These are phyloP conservation scores for Streptopelia turtur DNA, from an alignment of 2,797 vertebrate genomes.

Conservation along the genomic window DNA sequence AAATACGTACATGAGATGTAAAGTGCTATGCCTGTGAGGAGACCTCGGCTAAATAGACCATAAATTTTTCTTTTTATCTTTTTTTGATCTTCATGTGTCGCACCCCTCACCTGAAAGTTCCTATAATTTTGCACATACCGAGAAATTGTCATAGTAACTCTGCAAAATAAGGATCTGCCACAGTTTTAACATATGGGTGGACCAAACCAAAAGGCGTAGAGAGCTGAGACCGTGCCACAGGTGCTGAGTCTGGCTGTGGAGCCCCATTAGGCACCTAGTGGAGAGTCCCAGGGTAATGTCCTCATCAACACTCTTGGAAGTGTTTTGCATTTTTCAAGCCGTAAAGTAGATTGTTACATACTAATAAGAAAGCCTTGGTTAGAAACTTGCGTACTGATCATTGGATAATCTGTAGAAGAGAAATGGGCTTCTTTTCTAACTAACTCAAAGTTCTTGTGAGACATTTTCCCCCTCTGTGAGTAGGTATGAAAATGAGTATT, in stretches of 20 bases:
- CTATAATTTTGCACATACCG: background rate
- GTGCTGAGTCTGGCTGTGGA: too few relatives aligned
- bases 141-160: background rate
- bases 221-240: too few relatives aligned
- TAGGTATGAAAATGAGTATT: background rate
- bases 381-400: background rate
- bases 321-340: background rate
- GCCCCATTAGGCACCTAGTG: background rate
- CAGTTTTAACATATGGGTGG: too few relatives aligned
- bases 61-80: background rate
- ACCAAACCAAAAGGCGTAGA: too few relatives aligned
- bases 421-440: background rate
- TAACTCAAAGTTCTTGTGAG: background rate
- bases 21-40: background rate
- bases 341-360: background rate
- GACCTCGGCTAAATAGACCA: background rate
- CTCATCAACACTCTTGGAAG: fast-evolving
- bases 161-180: background rate
- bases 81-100: background rate
- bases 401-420: background rate
- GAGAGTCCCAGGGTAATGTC: background rate
- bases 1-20: background rate
- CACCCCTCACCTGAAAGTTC: background rate
- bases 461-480: background rate
- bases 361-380: background rate